These are phyloP conservation scores for Synanthedon andrenaeformis DNA, from an alignment of 2,888 invertebrate genomes.

Conservation along the genomic window DNA sequence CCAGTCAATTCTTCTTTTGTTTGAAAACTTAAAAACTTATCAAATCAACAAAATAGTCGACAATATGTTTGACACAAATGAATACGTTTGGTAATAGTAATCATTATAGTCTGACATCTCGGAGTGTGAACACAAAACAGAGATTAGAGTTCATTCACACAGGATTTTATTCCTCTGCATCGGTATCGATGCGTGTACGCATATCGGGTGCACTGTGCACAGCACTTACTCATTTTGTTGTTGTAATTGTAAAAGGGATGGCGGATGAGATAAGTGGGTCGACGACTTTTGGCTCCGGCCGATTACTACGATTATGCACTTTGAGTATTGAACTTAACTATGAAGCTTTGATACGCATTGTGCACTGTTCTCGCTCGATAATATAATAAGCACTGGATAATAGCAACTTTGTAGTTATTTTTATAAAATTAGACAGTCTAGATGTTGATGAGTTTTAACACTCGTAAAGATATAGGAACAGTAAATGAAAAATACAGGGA, in stretches of 20 bases:
- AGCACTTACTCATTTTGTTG: slow-evolving; percentile 64
- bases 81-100: no score
- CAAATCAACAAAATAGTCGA: background rate
- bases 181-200: slow-evolving; percentile 55
- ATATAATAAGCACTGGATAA: slow-evolving; percentile 14
- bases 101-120: slow-evolving; percentile 31
- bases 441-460: no score
- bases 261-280: slow-evolving; percentile 70
- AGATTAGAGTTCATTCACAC: slow-evolving; percentile 71
- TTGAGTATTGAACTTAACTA: slow-evolving; percentile 68
- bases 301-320: slow-evolving; percentile 70
- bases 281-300: slow-evolving; percentile 67
- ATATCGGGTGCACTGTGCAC: slow-evolving; percentile 45
- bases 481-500: no score
- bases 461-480: no score
- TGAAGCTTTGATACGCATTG: slow-evolving; percentile 11
- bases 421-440: no score
- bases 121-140: slow-evolving; percentile 38
- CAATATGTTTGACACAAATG: no score
- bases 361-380: background rate
- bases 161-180: slow-evolving; percentile 68
- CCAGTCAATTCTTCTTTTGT: no score
- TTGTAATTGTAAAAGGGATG: slow-evolving; percentile 70
- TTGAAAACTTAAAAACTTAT: no score
- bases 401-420: slow-evolving; percentile 2